phyloP scores from a whole-genome alignment of 2,888 invertebrate genomes.

The Nephrocerus scutellatus region DNA sequence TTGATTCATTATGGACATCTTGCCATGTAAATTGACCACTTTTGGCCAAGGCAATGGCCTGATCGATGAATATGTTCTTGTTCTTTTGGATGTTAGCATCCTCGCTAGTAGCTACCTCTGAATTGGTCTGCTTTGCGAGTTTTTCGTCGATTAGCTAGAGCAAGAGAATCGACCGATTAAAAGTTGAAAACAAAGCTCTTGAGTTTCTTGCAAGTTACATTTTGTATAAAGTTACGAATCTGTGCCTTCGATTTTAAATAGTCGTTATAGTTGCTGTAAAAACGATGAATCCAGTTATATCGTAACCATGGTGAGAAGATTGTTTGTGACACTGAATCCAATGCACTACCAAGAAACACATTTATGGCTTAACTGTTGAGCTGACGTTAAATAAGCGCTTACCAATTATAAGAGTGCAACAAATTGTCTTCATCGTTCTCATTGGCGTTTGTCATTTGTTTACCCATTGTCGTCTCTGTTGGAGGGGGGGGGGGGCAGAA shows the following conservation, averaged over 20 bases:
- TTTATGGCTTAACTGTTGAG: slow-evolving; percentile 17
- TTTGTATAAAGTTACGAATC: slow-evolving; percentile 32
- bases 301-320: slow-evolving; percentile 39
- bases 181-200: not conserved
- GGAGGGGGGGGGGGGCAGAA: too few species aligned
- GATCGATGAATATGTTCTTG: slow-evolving; percentile 32
- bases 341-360: too few species aligned
- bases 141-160: slow-evolving; percentile 30
- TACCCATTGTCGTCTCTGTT: slow-evolving; percentile 45
- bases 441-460: slow-evolving; percentile 24
- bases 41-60: slow-evolving; percentile 32
- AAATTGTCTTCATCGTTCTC: too few species aligned
- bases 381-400: not conserved
- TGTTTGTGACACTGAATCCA: slow-evolving; percentile 40
- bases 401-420: too few species aligned
- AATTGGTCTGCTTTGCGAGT: slow-evolving; percentile 22
- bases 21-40: slow-evolving; percentile 32
- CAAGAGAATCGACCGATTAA: too few species aligned
- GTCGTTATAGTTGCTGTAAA: slow-evolving; percentile 27
- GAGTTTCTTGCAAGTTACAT: slow-evolving; percentile 24
- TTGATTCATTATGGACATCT: slow-evolving; percentile 39
- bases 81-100: slow-evolving; percentile 12
- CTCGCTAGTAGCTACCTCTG: slow-evolving; percentile 3
- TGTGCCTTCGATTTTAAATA: slow-evolving; percentile 30
- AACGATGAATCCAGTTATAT: slow-evolving; percentile 23